These are phyloP conservation scores for Agelas oroides DNA, from an alignment of 37 sponge, comb jelly and placozoan species.

Conservation along the genomic window DNA sequence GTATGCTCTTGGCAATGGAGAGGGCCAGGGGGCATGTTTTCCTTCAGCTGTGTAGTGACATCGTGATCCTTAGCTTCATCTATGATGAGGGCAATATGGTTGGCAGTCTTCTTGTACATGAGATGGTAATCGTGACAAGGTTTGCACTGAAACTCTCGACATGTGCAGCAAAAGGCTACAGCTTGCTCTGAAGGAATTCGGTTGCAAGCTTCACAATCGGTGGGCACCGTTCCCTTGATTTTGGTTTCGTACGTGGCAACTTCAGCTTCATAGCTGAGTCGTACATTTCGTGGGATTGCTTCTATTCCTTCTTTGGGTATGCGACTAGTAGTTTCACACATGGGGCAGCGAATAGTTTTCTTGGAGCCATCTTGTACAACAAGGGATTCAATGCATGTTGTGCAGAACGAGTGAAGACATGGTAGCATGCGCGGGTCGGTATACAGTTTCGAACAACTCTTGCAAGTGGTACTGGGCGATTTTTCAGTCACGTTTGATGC, in stretches of 20 bases:
- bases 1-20: not conserved
- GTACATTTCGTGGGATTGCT: constrained; percentile 26
- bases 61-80: not conserved
- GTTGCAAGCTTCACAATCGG: not conserved
- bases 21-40: not conserved
- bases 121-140: constrained; percentile 11
- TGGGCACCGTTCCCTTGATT: not conserved
- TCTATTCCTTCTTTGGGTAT: constrained; percentile 22
- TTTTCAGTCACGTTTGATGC: too few relatives aligned
- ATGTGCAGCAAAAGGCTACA: constrained; percentile 34
- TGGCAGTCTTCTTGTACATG: not conserved
- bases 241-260: constrained; percentile 33
- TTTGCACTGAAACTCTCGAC: constrained; percentile 26
- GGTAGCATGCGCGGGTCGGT: constrained; percentile 16
- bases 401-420: constrained; percentile 33
- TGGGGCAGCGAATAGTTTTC: not conserved
- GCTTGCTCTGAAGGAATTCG: not conserved
- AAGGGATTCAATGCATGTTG: not conserved
- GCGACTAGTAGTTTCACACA: not conserved
- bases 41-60: not conserved
- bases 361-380: not conserved
- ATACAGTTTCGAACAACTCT: not conserved
- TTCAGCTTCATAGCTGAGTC: constrained; percentile 39
- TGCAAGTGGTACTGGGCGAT: not conserved
- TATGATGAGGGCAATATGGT: too few relatives aligned